Evolutionary conservation across 2,113 vertebrate genomes (phyloP).

Genomic region (Elephantulus edwardii): DNA sequence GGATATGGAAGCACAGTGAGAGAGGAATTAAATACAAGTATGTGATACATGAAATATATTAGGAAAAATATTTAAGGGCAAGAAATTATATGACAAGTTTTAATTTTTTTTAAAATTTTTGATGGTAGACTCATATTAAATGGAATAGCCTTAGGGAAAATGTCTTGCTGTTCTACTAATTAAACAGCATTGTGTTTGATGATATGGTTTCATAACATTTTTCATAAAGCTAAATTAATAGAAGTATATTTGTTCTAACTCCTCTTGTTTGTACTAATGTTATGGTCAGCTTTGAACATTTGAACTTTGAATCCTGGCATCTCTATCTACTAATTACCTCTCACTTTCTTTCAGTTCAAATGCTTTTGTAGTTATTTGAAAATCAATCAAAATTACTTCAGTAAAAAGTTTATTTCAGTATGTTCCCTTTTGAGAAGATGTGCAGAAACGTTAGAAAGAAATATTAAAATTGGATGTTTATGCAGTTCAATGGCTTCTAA

Average conservation of each 20-base stretch:
- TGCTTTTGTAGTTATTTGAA: background rate
- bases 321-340: background rate
- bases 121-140: conserved; percentile 42
- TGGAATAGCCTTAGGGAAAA: conserved; percentile 4
- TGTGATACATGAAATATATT: conserved; percentile 38
- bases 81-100: background rate
- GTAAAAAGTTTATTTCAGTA: background rate
- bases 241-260: background rate
- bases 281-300: background rate
- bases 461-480: background rate
- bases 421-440: background rate
- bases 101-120: too few species aligned
- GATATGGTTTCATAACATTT: background rate
- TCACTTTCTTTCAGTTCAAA: background rate
- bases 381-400: background rate
- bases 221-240: conserved; percentile 26
- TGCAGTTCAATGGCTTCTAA: background rate
- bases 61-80: conserved; percentile 33
- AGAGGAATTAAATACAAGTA: conserved; percentile 17
- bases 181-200: conserved; percentile 54
- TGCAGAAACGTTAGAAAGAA: background rate
- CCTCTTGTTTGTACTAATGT: background rate
- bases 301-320: conserved; percentile 32
- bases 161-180: conserved; percentile 59
- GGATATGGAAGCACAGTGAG: background rate